Evolutionary conservation across 2,888 invertebrate genomes (phyloP).

Genomic region (Drosophila kokeensis): DNA sequence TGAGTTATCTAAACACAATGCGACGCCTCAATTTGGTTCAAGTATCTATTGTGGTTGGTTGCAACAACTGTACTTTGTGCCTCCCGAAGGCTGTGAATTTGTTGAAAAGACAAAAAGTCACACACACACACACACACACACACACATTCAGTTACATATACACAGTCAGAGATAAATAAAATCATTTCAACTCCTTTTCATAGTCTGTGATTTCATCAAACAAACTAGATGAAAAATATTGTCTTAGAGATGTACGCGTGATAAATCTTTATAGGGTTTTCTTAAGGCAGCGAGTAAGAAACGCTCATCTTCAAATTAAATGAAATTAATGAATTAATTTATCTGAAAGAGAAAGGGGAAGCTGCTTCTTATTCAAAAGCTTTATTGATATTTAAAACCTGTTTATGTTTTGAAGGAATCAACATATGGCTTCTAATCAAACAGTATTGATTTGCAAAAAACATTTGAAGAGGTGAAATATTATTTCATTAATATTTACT

Average conservation of each 20-base stretch:
- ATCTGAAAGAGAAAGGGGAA: neutral
- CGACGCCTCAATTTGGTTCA: constrained; percentile 74
- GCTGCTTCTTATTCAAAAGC: neutral
- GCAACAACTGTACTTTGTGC: constrained; percentile 62
- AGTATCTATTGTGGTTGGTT: constrained; percentile 66
- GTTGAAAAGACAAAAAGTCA: constrained; percentile 60
- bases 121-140: constrained; percentile 28
- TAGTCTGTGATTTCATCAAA: constrained; percentile 73
- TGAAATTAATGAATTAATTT: neutral
- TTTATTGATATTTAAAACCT: rapidly evolving
- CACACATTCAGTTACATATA: constrained; percentile 25
- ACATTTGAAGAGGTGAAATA: neutral
- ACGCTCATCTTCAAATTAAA: neutral
- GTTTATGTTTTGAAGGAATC: neutral
- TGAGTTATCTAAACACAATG: constrained; percentile 63
- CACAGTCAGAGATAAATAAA: constrained; percentile 52
- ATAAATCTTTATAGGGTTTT: neutral
- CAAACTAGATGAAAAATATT: constrained; percentile 50
- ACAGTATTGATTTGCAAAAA: neutral
- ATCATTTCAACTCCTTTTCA: constrained; percentile 77
- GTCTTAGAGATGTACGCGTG: constrained; percentile 41
- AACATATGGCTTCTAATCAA: neutral
- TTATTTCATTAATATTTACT: neutral
- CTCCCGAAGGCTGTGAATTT: constrained; percentile 38
- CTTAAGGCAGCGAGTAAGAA: neutral